Percentiles rank a stretch among this genome's conserved stretches.
These are phyloP conservation scores for Ridgeia piscesae DNA, from an alignment of 1,140 invertebrate species.

Conservation along the genomic window DNA sequence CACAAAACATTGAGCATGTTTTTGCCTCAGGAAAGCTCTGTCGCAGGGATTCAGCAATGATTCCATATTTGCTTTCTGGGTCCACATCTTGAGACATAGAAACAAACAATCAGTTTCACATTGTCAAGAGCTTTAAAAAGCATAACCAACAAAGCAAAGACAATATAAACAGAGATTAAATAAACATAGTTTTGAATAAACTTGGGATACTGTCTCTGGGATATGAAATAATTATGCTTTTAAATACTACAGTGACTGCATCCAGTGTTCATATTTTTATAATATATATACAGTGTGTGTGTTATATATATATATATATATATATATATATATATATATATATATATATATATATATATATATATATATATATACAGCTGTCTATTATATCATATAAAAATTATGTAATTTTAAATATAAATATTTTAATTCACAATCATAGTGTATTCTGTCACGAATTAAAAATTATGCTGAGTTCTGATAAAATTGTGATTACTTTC, in stretches of 20 bases:
- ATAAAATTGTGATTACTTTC: background rate
- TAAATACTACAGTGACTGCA: no score
- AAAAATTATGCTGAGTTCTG: background rate
- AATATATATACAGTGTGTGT: no score
- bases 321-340: no score
- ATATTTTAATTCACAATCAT: background rate
- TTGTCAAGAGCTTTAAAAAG: background rate
- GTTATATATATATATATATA: no score
- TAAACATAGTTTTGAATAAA: no score
- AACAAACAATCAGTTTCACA: background rate
- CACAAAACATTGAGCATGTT: conserved; percentile 72
- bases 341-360: no score
- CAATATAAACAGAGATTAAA: background rate
- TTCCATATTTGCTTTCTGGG: conserved; percentile 20
- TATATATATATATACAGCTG: background rate
- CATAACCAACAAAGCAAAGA: background rate
- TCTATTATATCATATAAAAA: background rate
- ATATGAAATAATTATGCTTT: no score
- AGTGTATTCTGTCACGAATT: background rate
- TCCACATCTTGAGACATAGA: conserved; percentile 13
- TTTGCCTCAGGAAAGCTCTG: conserved; percentile 19
- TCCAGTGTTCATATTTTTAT: no score
- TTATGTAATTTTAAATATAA: background rate
- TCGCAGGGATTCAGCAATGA: conserved; percentile 21
- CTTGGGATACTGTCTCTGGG: no score